phyloP scores from a whole-genome alignment of 2,888 invertebrate genomes.

The Caenorhabditis panamensis region DNA sequence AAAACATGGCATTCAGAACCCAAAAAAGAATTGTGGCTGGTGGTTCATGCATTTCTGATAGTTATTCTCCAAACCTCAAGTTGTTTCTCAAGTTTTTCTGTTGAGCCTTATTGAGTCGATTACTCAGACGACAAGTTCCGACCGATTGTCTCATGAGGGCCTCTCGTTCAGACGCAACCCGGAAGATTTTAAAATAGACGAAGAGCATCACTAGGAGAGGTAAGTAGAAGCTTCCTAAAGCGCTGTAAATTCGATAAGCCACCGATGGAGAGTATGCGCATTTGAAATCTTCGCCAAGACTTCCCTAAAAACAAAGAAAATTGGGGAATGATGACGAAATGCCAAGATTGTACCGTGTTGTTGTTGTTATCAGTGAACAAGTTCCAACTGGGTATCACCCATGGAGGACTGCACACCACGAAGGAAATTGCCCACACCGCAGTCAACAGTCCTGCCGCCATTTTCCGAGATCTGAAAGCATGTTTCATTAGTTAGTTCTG shows the following conservation, averaged over 20 bases:
- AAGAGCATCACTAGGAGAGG: slow-evolving; percentile 82
- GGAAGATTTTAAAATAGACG: slow-evolving; percentile 82
- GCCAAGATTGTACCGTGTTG: slow-evolving; percentile 14
- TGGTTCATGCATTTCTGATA: slow-evolving; percentile 39
- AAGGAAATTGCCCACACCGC: slow-evolving; percentile 81
- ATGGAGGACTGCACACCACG: slow-evolving; percentile 81
- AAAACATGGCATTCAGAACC: no score
- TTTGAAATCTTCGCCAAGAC: slow-evolving; percentile 61
- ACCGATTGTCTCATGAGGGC: slow-evolving; percentile 79
- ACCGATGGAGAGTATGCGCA: slow-evolving; percentile 80
- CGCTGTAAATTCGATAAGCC: slow-evolving; percentile 82
- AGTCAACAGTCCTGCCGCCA: slow-evolving; percentile 80
- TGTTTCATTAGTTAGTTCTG: not conserved
- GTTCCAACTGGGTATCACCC: slow-evolving; percentile 81
- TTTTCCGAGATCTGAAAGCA: slow-evolving; percentile 75
- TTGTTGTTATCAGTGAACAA: slow-evolving; percentile 68
- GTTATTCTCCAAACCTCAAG: slow-evolving; percentile 46
- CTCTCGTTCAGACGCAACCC: slow-evolving; percentile 80
- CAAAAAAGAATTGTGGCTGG: no score
- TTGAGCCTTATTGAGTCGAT: slow-evolving; percentile 74
- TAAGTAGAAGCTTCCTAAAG: slow-evolving; percentile 83
- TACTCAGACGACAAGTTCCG: slow-evolving; percentile 79
- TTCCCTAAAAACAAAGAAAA: slow-evolving; percentile 5
- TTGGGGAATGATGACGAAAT: not conserved
- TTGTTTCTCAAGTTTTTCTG: slow-evolving; percentile 69